Conservation (phyloP, 2,113 vertebrate species). For the Mormoops blainvillei region DNA sequence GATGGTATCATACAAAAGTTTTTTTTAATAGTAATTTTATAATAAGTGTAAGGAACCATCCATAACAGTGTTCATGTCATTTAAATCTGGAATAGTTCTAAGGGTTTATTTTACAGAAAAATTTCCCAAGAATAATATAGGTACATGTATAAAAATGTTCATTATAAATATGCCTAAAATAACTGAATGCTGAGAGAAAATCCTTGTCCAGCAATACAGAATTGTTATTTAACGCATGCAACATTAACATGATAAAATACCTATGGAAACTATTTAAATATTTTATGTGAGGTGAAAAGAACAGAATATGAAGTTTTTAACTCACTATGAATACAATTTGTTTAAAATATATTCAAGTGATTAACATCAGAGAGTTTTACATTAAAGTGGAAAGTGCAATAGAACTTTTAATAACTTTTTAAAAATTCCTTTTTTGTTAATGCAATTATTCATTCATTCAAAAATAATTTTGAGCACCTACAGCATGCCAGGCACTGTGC, state of each 20-base stretch:
- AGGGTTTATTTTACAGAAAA: constrained; percentile 15
- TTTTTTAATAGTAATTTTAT: neutral
- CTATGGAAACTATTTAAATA: neutral
- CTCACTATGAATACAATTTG: neutral
- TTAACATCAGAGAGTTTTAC: neutral
- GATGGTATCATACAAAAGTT: neutral
- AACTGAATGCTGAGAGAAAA: neutral
- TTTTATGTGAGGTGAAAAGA: neutral
- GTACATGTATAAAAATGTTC: neutral
- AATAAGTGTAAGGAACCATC: neutral
- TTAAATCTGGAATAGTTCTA: neutral
- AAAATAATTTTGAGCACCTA: neutral
- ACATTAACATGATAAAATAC: neutral
- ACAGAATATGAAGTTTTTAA: constrained; percentile 7
- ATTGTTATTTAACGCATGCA: neutral
- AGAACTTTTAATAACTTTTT: neutral
- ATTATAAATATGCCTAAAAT: neutral
- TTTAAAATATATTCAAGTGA: neutral
- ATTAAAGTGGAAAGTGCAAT: neutral
- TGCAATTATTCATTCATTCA: neutral
- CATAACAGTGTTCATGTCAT: neutral
- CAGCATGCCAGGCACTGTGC: neutral
- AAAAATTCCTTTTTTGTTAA: neutral
- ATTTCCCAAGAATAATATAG: neutral
- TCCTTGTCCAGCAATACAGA: neutral